Evolutionary conservation across 2,888 invertebrate species (phyloP).

Genomic region (Norana najaformis): DNA sequence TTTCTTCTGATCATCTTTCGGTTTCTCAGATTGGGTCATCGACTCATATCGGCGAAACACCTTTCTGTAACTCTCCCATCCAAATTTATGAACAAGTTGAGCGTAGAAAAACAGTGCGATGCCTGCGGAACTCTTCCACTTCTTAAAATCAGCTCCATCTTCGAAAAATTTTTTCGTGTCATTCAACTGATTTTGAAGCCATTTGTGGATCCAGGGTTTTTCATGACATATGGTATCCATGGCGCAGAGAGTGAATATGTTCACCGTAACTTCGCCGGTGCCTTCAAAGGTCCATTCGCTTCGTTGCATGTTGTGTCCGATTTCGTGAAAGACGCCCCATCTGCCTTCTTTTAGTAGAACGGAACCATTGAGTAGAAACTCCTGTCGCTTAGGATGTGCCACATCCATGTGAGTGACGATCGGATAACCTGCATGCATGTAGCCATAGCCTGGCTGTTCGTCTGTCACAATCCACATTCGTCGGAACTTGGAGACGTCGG

Average conservation of each 20-base stretch:
- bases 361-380: conserved; percentile 41
- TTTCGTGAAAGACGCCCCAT: conserved; percentile 50
- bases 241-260: conserved; percentile 48
- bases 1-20: conserved; percentile 41
- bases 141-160: conserved; percentile 38
- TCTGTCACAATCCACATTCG: conserved; percentile 44
- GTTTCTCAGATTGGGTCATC: background rate
- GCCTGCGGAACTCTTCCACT: conserved; percentile 42
- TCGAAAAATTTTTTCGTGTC: conserved; percentile 40
- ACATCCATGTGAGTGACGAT: conserved; percentile 47
- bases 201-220: conserved; percentile 43
- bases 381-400: conserved; percentile 33
- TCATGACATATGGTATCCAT: conserved; percentile 41
- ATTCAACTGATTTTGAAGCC: conserved; percentile 38
- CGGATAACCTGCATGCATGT: conserved; percentile 50
- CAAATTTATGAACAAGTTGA: conserved; percentile 45
- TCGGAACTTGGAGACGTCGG: conserved; percentile 26
- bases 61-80: conserved; percentile 44
- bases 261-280: conserved; percentile 46
- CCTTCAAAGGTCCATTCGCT: conserved; percentile 47
- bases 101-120: conserved; percentile 45
- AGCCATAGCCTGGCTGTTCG: conserved; percentile 44
- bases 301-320: conserved; percentile 50
- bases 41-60: conserved; percentile 38
- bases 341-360: conserved; percentile 36